Evolutionary conservation across 2,888 invertebrate genomes (phyloP), one percentile per base, ranked within the genome.

Genomic region (Clanis bilineata): DNA sequence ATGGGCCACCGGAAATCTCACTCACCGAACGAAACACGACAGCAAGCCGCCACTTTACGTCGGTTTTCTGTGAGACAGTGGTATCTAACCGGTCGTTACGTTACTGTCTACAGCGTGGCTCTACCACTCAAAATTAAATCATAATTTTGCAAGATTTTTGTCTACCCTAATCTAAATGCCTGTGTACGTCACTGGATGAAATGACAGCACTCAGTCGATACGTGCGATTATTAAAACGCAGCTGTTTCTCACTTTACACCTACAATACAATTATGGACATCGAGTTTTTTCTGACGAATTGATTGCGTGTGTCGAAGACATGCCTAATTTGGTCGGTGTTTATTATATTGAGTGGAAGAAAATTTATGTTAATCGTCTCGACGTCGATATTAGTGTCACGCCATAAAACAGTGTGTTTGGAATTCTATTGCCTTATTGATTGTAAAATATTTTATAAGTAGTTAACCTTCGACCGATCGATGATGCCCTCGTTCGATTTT

Each of bases 141-240:
- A n/a, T n/a, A n/a, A n/a, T n/a, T n/a, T n/a, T n/a, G n/a, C n/a
- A n/a, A n/a, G n/a, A n/a, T n/a, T n/a, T n/a, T n/a, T n/a, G n/a
- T n/a, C n/a, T n/a, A n/a, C n/a, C n/a, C n/a, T n/a, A n/a, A n/a
- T n/a, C n/a, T n/a, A n/a, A n/a, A n/a, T n/a, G n/a, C n/a, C n/a
- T n/a, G n/a, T n/a, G n/a, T n/a, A n/a, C n/a, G n/a, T n/a, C n/a
- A n/a, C n/a, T n/a, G n/a, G n/a, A n/a, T n/a, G n/a, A n/a, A n/a
- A n/a, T n/a, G n/a, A n/a, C n/a, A n/a, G n/a, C n/a, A n/a, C n/a
- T 81, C 88, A 86, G 77, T 69, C 75, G 74, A 80, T 71, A 76
- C 77, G 79, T 83, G 77, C 77, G 69, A 74, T 72, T 74, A 74
- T 83, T 77, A 77, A 78, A 76, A 73, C 73, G 77, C 84, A 86